phyloP scores from a whole-genome alignment of 2,113 vertebrate species.

The Orthochromis malagaraziensis region DNA sequence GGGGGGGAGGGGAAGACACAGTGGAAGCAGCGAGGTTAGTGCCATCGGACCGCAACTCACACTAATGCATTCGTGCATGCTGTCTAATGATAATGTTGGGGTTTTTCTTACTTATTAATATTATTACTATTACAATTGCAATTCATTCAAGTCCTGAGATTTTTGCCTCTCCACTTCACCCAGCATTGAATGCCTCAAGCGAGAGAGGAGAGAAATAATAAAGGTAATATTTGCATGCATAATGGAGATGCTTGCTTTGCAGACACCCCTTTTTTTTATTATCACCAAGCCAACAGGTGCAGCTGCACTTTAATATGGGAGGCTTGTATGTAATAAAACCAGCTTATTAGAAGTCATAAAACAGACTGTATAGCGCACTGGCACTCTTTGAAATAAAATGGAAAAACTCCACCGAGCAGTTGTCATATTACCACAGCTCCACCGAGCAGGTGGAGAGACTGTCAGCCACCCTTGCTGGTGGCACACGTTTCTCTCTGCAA shows the following conservation, averaged over 20 bases:
- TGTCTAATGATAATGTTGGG: neutral
- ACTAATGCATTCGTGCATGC: neutral
- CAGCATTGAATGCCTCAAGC: neutral
- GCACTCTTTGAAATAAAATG: neutral
- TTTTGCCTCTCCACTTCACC: neutral
- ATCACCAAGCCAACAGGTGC: conserved; percentile 27
- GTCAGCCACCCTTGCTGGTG: neutral
- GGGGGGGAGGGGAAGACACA: neutral
- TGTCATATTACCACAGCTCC: neutral
- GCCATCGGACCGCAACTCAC: conserved; percentile 4
- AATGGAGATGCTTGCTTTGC: neutral
- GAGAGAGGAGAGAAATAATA: neutral
- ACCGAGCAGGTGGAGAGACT: neutral
- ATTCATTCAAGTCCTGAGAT: neutral
- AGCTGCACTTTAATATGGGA: neutral
- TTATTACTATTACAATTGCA: neutral
- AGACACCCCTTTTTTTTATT: neutral
- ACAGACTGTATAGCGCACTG: neutral
- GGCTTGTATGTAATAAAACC: neutral
- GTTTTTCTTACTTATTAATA: neutral
- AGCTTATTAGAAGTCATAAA: neutral
- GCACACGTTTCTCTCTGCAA: neutral
- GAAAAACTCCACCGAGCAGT: neutral
- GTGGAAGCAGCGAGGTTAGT: neutral
- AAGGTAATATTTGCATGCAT: neutral